A percentile compares a stretch with the other conserved stretches of the same genome.
phyloP scores from a whole-genome alignment of 2,797 vertebrate genomes.

The Microctenopoma lineatum region DNA sequence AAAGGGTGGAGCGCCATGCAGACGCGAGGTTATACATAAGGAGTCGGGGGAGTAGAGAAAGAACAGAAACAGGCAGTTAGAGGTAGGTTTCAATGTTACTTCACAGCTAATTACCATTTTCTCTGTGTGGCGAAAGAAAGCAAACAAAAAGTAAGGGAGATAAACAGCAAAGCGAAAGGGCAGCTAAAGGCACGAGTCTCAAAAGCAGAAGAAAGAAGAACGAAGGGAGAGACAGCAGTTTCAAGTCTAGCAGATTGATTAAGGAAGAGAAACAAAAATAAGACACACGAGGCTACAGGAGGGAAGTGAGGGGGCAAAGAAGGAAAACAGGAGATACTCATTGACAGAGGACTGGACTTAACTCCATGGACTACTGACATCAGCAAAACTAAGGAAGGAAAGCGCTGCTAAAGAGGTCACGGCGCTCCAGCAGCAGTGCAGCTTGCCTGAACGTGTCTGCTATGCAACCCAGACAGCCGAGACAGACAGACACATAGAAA shows the following conservation, averaged over 20 bases:
- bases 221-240: constrained; percentile 36
- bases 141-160: constrained; percentile 42
- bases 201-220: constrained; percentile 45
- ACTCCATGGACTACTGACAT: constrained; percentile 66
- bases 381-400: constrained; percentile 61
- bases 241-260: constrained; percentile 47
- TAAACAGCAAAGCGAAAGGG: constrained; percentile 34
- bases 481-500: constrained; percentile 47
- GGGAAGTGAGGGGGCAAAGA: constrained; percentile 14
- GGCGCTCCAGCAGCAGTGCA: constrained; percentile 30
- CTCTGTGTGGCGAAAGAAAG: constrained; percentile 30
- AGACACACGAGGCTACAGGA: constrained; percentile 19
- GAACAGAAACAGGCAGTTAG: constrained; percentile 55
- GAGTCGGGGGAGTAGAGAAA: constrained; percentile 34
- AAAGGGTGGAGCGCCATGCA: constrained; percentile 62
- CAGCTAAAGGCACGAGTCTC: constrained; percentile 23
- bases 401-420: constrained; percentile 61
- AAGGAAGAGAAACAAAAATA: constrained; percentile 41
- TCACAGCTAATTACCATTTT: constrained; percentile 47
- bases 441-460: constrained; percentile 42
- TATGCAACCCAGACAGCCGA: constrained; percentile 53
- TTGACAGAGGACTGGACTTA: constrained; percentile 64
- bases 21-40: constrained; percentile 64
- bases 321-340: constrained; percentile 52
- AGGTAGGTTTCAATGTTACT: constrained; percentile 42